A percentile compares a stretch with the other conserved stretches of the same genome.
Conservation (phyloP, 2,888 invertebrate genomes). For the Ennomos quercinarius region DNA sequence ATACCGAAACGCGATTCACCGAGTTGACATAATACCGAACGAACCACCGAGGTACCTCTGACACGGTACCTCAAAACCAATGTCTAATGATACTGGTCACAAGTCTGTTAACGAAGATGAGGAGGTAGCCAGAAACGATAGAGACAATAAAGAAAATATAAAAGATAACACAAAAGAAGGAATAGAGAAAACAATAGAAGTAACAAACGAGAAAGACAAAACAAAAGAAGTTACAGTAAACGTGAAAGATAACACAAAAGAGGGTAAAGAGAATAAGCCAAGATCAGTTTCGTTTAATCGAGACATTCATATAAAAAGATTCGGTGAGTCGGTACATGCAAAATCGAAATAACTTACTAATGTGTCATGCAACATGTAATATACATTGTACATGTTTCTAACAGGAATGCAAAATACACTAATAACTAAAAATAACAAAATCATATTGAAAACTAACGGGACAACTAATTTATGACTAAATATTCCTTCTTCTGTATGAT, state of each 20-base stretch:
- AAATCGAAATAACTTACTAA: slow-evolving; percentile 29
- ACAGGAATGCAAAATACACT: slow-evolving; percentile 27
- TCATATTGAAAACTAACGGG: slow-evolving; percentile 29
- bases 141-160: slow-evolving; percentile 17
- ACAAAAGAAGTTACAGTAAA: slow-evolving; percentile 22
- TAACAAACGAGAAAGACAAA: slow-evolving; percentile 17
- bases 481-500: slow-evolving; percentile 10
- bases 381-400: slow-evolving; percentile 16
- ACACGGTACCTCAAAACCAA: slow-evolving; percentile 75
- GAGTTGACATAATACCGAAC: slow-evolving; percentile 55
- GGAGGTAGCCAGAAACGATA: slow-evolving; percentile 54
- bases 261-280: slow-evolving; percentile 64
- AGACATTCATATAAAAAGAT: slow-evolving; percentile 95
- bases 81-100: slow-evolving; percentile 77
- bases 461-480: slow-evolving; percentile 25
- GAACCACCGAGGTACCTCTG: slow-evolving; percentile 63
- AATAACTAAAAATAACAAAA: slow-evolving; percentile 26
- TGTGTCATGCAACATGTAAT: slow-evolving; percentile 17
- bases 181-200: slow-evolving; percentile 16
- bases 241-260: slow-evolving; percentile 69
- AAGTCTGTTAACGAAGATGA: slow-evolving; percentile 74
- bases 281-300: slow-evolving; percentile 95
- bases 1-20: slow-evolving; percentile 62
- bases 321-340: slow-evolving; percentile 87
- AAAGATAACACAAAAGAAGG: slow-evolving; percentile 21